Conservation (phyloP, 2,888 invertebrate genomes). For the Caradrina clavipalpis region DNA sequence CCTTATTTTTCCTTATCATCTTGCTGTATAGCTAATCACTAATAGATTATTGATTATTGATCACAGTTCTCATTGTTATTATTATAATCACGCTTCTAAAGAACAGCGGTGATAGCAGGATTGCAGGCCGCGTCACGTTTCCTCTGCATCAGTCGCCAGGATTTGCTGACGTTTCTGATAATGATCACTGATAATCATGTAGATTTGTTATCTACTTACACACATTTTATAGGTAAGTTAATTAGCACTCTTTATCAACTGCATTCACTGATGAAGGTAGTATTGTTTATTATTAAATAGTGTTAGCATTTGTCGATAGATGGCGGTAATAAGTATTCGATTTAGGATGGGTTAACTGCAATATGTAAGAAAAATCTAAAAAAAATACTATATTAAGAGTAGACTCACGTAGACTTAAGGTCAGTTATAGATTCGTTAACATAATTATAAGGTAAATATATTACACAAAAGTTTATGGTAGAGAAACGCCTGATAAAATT, state of each 20-base stretch:
- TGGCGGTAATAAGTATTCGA: conserved; percentile 22
- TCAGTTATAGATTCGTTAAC: no score
- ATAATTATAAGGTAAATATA: no score
- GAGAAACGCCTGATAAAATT: conserved; percentile 28
- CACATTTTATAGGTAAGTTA: conserved; percentile 21
- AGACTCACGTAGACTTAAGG: no score
- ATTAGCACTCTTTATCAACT: conserved; percentile 25
- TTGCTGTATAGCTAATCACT: neutral
- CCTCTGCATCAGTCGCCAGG: neutral
- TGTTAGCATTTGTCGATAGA: conserved; percentile 12
- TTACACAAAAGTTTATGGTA: no score
- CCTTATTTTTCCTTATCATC: neutral
- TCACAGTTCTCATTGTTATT: neutral
- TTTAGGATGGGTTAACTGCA: no score
- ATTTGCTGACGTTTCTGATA: conserved; percentile 29
- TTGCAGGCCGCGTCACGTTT: neutral
- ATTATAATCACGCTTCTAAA: neutral
- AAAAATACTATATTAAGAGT: no score
- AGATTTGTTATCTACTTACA: conserved; percentile 31
- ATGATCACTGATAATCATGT: conserved; percentile 37
- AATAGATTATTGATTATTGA: neutral
- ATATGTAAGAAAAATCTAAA: no score
- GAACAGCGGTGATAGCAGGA: no score
- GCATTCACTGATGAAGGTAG: neutral
- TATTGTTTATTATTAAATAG: neutral